Evolutionary conservation across 2,797 vertebrate species (phyloP), one percentile per base, ranked within the genome.

Genomic region (Tenualosa ilisha): DNA sequence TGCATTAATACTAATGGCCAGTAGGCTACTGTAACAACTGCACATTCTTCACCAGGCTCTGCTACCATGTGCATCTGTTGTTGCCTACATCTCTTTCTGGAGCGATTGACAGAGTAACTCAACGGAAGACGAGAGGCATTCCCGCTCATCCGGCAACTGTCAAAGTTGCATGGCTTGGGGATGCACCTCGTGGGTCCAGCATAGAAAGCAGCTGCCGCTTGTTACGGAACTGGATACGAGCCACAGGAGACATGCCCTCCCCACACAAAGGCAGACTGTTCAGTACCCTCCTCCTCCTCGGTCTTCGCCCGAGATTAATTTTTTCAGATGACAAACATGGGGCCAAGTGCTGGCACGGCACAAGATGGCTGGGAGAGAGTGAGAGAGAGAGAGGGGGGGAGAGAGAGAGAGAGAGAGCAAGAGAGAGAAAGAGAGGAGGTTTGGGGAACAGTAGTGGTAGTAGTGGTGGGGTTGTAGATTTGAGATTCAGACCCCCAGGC

Each of bases 311-410:
- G 43, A 91, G 87, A 93, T 93, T 89, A 84, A 92, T 93, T 92
- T 93, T 93, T 93, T 92, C 89, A 92, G 90, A 93, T 92, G 92
- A 94, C 89, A 91, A 93, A 93, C 37, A 91, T 91, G 91, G 88
- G 81, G 83, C 26, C 84, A 84, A 24, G 79, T 68, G 49, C 53
- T 86, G 59, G 81, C 72, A 84, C 26, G 43, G 65, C 59, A 12
- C 24, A 43, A 79, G 37, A 22, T 79, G 15, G 72, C 7, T 56
- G 56, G 22, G 1, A 43, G 37, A 11, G 65, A 40, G 63, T 9
- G 4, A 68, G 26, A 11, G 11, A 6, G 31, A 17, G 53, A 3
- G 26, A 0, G 31, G 31, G 8, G 6, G 37, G 26, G 59, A 22
- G 22, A 1, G 26, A 26, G 31, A 0, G 65, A 4, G 56, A 59